These are phyloP conservation scores for Malurus alboscapulatus DNA, from an alignment of 2,113 vertebrate species.

Conservation along the genomic window DNA sequence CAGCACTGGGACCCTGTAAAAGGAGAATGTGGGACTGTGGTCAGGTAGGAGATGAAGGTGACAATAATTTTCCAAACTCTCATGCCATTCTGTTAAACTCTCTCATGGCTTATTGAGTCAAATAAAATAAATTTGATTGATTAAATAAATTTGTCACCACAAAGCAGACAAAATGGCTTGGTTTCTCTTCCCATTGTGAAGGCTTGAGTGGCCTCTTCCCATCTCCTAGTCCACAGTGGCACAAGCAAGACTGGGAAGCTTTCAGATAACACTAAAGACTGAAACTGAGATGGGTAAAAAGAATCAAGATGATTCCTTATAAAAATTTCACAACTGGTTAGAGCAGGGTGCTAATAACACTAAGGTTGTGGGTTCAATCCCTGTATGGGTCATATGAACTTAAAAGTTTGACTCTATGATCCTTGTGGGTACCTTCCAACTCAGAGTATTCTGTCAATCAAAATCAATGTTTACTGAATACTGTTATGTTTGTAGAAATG, in stretches of 20 bases:
- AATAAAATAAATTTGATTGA: neutral
- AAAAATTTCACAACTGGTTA: neutral
- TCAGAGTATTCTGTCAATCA: neutral
- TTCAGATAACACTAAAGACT: neutral
- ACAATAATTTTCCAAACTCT: neutral
- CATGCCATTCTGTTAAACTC: neutral
- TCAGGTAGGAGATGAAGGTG: neutral
- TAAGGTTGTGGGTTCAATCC: neutral
- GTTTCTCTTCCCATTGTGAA: neutral
- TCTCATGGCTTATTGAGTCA: neutral
- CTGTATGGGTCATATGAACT: accelerated
- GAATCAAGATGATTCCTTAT: neutral
- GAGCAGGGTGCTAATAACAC: neutral
- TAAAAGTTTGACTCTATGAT: neutral
- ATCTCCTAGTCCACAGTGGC: neutral
- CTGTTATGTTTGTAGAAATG: neutral
- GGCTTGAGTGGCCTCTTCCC: neutral
- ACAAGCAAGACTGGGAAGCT: neutral
- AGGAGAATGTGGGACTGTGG: neutral
- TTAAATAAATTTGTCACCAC: neutral
- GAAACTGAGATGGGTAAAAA: neutral
- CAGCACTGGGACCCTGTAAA: neutral
- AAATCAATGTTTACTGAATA: neutral
- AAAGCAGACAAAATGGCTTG: neutral
- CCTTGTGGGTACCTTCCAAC: neutral